Percentiles rank a stretch among this genome's conserved stretches.
Evolutionary conservation across 2,113 vertebrate species (phyloP).

Genomic region (Scomber japonicus): DNA sequence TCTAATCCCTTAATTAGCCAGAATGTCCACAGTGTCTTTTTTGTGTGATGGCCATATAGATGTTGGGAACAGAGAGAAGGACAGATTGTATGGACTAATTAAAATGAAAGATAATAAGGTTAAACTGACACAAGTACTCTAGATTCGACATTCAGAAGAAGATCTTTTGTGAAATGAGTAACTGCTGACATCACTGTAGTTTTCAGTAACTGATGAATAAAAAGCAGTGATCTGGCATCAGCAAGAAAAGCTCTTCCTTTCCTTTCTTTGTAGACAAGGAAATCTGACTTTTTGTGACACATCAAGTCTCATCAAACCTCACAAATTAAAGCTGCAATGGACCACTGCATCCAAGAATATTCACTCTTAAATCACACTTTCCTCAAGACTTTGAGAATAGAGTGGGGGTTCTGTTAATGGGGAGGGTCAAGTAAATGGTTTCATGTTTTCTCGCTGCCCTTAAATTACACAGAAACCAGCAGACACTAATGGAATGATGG

Average conservation of each 20-base stretch:
- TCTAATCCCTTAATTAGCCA: slow-evolving; percentile 78
- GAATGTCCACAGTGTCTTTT: slow-evolving; percentile 50
- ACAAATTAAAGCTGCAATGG: slow-evolving; percentile 38
- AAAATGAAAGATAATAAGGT: slow-evolving; percentile 16
- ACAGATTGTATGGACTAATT: background rate
- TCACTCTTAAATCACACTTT: slow-evolving; percentile 17
- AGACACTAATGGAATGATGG: slow-evolving; percentile 69
- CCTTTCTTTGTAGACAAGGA: slow-evolving; percentile 1
- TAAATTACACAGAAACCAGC: slow-evolving; percentile 55
- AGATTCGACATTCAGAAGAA: slow-evolving; percentile 17
- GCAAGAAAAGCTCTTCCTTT: background rate
- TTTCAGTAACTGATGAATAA: slow-evolving; percentile 29
- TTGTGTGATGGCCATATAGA: slow-evolving; percentile 41
- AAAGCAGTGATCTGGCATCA: slow-evolving; percentile 6
- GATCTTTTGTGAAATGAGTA: slow-evolving; percentile 17
- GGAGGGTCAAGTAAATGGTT: slow-evolving; percentile 53
- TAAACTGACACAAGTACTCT: background rate
- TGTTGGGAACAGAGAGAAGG: slow-evolving; percentile 13
- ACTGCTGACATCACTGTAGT: slow-evolving; percentile 12
- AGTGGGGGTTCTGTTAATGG: background rate
- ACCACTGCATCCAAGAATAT: slow-evolving; percentile 7
- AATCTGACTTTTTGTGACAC: background rate
- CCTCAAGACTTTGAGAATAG: background rate
- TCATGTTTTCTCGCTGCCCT: slow-evolving; percentile 44
- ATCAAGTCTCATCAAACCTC: background rate